phyloP scores from a whole-genome alignment of 2,888 invertebrate species.

The Nematopogon swammerdamellus region DNA sequence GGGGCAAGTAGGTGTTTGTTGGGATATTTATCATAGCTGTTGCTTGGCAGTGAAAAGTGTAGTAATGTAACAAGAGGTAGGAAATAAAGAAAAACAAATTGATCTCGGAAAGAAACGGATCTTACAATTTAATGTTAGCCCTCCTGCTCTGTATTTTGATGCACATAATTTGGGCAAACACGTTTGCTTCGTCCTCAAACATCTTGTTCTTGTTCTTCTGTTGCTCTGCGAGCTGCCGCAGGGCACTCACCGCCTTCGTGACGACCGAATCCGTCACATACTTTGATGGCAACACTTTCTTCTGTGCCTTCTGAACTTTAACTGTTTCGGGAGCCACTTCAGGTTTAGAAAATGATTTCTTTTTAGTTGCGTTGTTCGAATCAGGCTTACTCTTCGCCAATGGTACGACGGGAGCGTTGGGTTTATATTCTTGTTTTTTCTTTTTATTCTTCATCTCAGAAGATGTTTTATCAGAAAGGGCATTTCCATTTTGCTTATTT shows the following conservation, averaged over 20 bases:
- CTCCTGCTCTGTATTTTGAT: constrained; percentile 63
- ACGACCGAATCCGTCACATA: constrained; percentile 26
- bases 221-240: constrained; percentile 24
- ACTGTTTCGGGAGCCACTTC: neutral
- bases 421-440: no score
- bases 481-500: neutral
- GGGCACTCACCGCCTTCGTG: constrained; percentile 25
- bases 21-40: no score
- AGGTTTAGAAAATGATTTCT: neutral
- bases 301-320: neutral
- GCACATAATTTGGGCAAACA: constrained; percentile 59
- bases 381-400: neutral
- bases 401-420: no score
- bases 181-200: constrained; percentile 53
- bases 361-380: neutral
- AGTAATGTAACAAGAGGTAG: no score
- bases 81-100: no score
- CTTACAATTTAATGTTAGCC: constrained; percentile 63
- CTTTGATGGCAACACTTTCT: constrained; percentile 29
- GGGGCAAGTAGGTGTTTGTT: no score
- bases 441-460: no score
- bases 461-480: neutral
- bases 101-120: no score
- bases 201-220: constrained; percentile 40
- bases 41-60: no score